Percentiles rank a stretch among this genome's conserved stretches.
Evolutionary conservation across 92 coral and sea anemone species (phyloP).

Genomic region (Zoanthus sansibaricus): DNA sequence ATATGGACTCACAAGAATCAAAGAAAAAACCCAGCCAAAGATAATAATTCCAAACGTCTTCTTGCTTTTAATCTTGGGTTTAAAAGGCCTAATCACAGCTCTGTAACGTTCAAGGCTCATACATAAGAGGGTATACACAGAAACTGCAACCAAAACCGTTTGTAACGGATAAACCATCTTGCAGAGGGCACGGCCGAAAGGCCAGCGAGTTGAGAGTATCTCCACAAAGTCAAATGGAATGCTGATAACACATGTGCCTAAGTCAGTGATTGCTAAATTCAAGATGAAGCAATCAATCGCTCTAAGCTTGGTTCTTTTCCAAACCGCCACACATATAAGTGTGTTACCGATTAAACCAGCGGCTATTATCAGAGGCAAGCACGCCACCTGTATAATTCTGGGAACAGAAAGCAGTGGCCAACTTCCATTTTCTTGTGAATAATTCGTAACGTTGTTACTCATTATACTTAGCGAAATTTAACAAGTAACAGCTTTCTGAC

Average conservation of each 20-base stretch:
- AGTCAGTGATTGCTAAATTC: slow-evolving; percentile 69
- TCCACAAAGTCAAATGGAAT: slow-evolving; percentile 85
- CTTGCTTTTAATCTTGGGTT: slow-evolving; percentile 73
- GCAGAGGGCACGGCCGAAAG: slow-evolving; percentile 72
- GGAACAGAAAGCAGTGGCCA: neutral
- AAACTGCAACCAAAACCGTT: slow-evolving; percentile 71
- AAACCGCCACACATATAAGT: slow-evolving; percentile 77
- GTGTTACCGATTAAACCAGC: slow-evolving; percentile 80
- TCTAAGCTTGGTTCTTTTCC: slow-evolving; percentile 77
- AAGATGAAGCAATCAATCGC: slow-evolving; percentile 78
- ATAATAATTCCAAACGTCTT: slow-evolving; percentile 57
- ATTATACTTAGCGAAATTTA: neutral
- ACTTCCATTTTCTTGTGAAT: neutral
- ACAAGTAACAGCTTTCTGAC: neutral
- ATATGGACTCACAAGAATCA: slow-evolving; percentile 77
- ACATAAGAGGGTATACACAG: slow-evolving; percentile 79
- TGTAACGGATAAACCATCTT: slow-evolving; percentile 69
- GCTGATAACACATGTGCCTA: slow-evolving; percentile 64
- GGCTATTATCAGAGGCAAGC: slow-evolving; percentile 77
- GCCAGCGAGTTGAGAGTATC: slow-evolving; percentile 69
- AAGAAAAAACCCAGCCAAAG: slow-evolving; percentile 67
- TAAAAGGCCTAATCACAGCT: slow-evolving; percentile 76
- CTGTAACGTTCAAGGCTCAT: slow-evolving; percentile 90
- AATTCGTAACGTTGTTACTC: neutral
- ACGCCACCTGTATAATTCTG: slow-evolving; percentile 70